phyloP scores from a whole-genome alignment of 2,113 vertebrate species.

The Piprites chloris region DNA sequence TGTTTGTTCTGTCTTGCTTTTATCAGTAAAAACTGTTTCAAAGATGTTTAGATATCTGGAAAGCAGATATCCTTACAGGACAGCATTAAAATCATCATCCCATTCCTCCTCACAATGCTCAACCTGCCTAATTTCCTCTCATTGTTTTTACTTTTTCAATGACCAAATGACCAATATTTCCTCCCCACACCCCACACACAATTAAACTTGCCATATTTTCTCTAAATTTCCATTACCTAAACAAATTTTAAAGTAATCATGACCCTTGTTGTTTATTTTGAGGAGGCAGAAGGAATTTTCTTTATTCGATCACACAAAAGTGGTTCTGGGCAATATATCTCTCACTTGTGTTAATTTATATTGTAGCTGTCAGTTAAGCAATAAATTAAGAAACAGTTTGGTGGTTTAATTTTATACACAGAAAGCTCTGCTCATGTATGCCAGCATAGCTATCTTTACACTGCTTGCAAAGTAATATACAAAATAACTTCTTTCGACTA shows the following conservation, averaged over 20 bases:
- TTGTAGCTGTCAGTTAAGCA: neutral
- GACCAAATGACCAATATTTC: neutral
- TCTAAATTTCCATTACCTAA: neutral
- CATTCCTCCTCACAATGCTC: neutral
- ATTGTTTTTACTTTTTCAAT: neutral
- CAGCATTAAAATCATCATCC: neutral
- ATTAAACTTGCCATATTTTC: neutral
- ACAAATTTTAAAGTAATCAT: neutral
- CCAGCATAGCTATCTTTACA: neutral
- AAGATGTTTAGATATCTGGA: neutral
- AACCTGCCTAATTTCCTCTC: neutral
- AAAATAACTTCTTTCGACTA: neutral
- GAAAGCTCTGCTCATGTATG: neutral
- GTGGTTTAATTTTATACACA: neutral
- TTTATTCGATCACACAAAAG: neutral
- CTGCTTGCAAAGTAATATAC: neutral
- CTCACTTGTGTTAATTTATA: neutral
- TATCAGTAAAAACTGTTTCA: neutral
- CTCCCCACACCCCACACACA: accelerated
- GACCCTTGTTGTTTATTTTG: neutral
- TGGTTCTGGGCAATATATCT: neutral
- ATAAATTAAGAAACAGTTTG: neutral
- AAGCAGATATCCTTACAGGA: neutral
- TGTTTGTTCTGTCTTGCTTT: neutral
- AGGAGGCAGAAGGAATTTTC: neutral